These are phyloP conservation scores for Tinamus major DNA, from an alignment of 2,797 vertebrate genomes.

Conservation along the genomic window DNA sequence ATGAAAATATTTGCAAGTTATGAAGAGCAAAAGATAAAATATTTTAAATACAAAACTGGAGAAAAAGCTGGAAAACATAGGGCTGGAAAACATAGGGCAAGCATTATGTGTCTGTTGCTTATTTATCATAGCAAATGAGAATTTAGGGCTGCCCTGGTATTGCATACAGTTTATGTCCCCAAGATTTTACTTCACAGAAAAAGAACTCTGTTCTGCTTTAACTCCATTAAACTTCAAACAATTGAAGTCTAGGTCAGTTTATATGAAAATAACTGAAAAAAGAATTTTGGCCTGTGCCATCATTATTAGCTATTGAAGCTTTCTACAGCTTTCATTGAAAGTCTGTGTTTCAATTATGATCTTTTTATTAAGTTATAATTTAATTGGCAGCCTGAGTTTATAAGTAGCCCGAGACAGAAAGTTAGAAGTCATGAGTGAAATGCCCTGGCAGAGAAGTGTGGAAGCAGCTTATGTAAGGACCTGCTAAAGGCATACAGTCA, in stretches of 20 bases:
- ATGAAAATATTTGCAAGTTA: neutral
- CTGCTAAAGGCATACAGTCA: neutral
- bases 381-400: neutral
- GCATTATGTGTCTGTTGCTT: neutral
- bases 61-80: neutral
- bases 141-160: neutral
- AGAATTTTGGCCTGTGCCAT: neutral
- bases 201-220: neutral
- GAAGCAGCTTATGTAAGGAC: neutral
- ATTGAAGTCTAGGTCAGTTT: neutral
- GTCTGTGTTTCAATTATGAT: neutral
- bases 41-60: neutral
- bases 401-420: neutral
- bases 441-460: neutral
- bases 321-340: neutral
- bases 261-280: neutral
- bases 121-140: neutral
- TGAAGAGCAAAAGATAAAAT: neutral
- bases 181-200: neutral
- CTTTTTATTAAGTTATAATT: neutral
- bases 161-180: accelerated
- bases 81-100: neutral
- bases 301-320: neutral
- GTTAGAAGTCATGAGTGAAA: neutral
- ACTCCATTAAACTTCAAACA: neutral